Conservation (phyloP, 2,888 invertebrate species). For the Drosophila mimetica region DNA sequence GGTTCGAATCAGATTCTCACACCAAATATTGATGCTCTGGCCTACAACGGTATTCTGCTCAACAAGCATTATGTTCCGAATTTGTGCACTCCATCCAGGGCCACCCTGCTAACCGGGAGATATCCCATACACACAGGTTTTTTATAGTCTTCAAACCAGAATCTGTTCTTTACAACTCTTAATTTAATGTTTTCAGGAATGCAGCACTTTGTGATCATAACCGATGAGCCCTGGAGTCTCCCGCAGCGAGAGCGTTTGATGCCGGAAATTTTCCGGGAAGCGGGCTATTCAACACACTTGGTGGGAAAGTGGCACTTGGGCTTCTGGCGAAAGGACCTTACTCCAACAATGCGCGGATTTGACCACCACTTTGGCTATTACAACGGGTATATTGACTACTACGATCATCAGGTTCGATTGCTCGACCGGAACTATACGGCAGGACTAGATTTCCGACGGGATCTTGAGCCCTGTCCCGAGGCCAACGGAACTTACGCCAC, state of each 20-base stretch:
- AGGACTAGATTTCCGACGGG: conserved; percentile 86
- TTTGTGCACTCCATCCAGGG: conserved; percentile 93
- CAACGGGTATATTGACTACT: conserved; percentile 93
- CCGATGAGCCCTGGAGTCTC: conserved; percentile 90
- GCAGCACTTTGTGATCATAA: conserved; percentile 89
- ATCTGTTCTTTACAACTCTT: background rate
- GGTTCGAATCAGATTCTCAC: conserved; percentile 95
- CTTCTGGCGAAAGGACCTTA: conserved; percentile 87
- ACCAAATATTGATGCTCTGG: conserved; percentile 95
- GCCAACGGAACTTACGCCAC: conserved; percentile 88
- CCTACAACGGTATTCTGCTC: conserved; percentile 93
- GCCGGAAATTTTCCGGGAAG: conserved; percentile 88
- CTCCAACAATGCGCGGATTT: conserved; percentile 91
- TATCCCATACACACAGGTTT: conserved; percentile 93
- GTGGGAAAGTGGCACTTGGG: conserved; percentile 98
- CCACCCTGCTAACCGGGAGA: conserved; percentile 93
- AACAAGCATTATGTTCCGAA: conserved; percentile 93
- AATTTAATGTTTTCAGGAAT: conserved; percentile 85
- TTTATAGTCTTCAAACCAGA: background rate
- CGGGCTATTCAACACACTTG: conserved; percentile 92
- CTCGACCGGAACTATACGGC: conserved; percentile 75
- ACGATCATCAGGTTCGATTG: conserved; percentile 87
- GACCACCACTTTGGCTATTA: conserved; percentile 94
- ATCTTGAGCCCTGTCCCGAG: conserved; percentile 85
- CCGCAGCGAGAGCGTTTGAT: conserved; percentile 88